Evolutionary conservation across 2,113 vertebrate genomes (phyloP).

Genomic region (Thomomys bottae): DNA sequence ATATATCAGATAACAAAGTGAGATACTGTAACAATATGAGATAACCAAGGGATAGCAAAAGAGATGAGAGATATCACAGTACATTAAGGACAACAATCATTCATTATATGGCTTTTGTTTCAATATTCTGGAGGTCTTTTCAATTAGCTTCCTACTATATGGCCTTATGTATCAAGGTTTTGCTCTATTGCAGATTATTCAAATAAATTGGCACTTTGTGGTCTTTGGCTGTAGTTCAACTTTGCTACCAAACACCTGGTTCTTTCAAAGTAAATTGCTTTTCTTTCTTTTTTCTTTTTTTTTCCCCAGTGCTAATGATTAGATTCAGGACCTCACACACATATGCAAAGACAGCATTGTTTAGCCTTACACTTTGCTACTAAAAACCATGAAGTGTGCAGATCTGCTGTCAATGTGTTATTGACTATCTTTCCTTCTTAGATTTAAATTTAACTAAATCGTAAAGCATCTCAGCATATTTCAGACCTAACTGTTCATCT

Average conservation of each 20-base stretch:
- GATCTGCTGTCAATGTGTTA: background rate
- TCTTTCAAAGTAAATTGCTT: slow-evolving; percentile 30
- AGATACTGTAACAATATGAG: too few relatives aligned
- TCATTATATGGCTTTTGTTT: too few relatives aligned
- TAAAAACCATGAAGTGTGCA: background rate
- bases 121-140: too few relatives aligned
- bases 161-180: too few relatives aligned
- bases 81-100: too few relatives aligned
- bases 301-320: background rate
- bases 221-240: background rate
- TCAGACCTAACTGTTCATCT: background rate
- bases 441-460: background rate
- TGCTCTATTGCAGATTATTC: too few relatives aligned
- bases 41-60: too few relatives aligned
- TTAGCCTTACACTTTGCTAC: background rate
- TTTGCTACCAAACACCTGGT: background rate
- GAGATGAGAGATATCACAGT: too few relatives aligned
- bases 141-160: too few relatives aligned
- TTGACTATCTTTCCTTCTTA: background rate
- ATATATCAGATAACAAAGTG: too few relatives aligned
- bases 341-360: background rate
- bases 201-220: background rate
- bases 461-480: background rate
- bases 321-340: background rate
- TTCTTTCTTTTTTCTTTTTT: background rate